phyloP scores from a whole-genome alignment of 1,140 invertebrate species.

The Mamestra configurata region DNA sequence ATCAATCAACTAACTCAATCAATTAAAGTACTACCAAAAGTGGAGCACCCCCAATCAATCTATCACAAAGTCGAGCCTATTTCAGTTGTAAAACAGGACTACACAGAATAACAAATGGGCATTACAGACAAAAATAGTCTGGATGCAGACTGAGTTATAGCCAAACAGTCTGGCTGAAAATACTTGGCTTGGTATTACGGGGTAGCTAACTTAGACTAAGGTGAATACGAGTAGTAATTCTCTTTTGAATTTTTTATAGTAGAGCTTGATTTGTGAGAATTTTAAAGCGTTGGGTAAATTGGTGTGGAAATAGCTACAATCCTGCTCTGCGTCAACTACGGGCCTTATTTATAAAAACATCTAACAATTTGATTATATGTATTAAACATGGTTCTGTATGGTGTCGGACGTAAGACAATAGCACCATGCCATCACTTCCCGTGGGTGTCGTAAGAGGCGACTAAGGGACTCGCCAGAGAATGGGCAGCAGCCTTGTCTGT shows the following conservation, averaged over 20 bases:
- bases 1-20: not conserved
- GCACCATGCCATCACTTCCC: too few species aligned
- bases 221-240: not conserved
- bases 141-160: constrained; percentile 40
- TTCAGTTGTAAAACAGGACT: constrained; percentile 18
- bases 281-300: too few species aligned
- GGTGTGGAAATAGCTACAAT: too few species aligned
- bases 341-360: too few species aligned
- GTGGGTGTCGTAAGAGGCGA: too few species aligned
- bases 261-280: too few species aligned
- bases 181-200: not conserved
- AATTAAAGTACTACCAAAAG: not conserved
- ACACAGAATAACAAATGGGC: constrained; percentile 27
- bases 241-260: not conserved
- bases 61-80: constrained; percentile 2
- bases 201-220: not conserved
- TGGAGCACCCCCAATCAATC: not conserved
- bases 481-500: too few species aligned
- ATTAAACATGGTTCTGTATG: too few species aligned
- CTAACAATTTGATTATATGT: too few species aligned
- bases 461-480: too few species aligned
- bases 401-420: too few species aligned
- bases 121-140: constrained; percentile 39
- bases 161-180: constrained; percentile 37
- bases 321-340: too few species aligned